These are phyloP conservation scores for Drosophila serrata DNA, from an alignment of 1,140 invertebrate genomes.

Conservation along the genomic window DNA sequence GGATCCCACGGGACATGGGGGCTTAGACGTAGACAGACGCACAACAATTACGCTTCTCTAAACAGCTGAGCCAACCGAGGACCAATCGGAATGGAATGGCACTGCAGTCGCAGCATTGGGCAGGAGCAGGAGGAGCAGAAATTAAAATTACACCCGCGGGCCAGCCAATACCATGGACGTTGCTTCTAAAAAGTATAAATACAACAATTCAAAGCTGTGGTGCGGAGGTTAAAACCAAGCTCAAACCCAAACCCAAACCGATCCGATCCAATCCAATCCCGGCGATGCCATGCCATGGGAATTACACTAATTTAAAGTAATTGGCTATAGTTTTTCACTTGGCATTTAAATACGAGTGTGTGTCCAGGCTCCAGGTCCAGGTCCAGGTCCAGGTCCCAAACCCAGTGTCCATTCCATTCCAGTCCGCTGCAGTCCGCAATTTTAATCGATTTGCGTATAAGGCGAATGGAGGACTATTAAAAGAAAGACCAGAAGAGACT, in stretches of 20 bases:
- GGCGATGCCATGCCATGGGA: constrained; percentile 68
- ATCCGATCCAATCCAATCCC: constrained; percentile 54
- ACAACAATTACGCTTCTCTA: constrained; percentile 74
- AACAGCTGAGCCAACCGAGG: constrained; percentile 64
- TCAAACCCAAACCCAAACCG: constrained; percentile 22
- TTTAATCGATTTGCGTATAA: constrained; percentile 85
- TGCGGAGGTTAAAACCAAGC: constrained; percentile 4
- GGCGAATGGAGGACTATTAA: constrained; percentile 82
- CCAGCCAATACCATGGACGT: constrained; percentile 34
- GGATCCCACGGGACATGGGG: constrained; percentile 10
- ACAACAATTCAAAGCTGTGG: constrained; percentile 42
- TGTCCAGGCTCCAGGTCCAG: constrained; percentile 18
- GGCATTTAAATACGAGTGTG: constrained; percentile 78
- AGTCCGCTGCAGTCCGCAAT: constrained; percentile 56
- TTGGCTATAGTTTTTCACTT: constrained; percentile 84
- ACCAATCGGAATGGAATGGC: constrained; percentile 40
- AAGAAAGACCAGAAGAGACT: constrained; percentile 44
- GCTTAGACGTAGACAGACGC: constrained; percentile 73
- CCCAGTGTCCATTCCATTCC: constrained; percentile 28
- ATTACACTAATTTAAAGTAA: constrained; percentile 85
- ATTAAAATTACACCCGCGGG: constrained; percentile 85
- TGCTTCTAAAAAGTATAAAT: constrained; percentile 77
- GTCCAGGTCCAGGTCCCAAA: constrained; percentile 1
- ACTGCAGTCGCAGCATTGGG: background rate
- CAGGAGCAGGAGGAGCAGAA: constrained; percentile 49